Base-by-base conservation (phyloP, 2,113 vertebrate species). In the Eptesicus fuscus region DNA sequence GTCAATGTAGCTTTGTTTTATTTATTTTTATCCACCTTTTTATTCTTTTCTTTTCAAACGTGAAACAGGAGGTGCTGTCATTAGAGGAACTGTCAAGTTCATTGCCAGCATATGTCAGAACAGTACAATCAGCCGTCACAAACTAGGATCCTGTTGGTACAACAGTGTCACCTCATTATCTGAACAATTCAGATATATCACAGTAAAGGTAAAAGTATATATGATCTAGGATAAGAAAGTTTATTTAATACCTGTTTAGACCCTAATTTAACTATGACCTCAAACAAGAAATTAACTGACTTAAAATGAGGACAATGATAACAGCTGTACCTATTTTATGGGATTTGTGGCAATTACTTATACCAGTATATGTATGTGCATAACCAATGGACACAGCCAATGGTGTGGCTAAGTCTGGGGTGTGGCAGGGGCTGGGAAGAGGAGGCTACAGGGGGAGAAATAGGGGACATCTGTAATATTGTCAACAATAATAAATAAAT, bases 11-110 rank as follows among this genome's bases (percentile, higher is more conserved):
- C 92, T 96, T 91, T 96, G 70, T 90, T 93, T 94, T 96, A 91
- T 93, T 95, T 97, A 95, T 96, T 88, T 96, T 96, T 63, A 95
- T 83, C 78, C 32, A 74, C 32, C 70, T 88, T 97, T 93, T 92
- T 93, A 70, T 90, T 92, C 90, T 94, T 96, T 92, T 47, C 65
- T 90, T 94, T 78, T 92, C 42, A 90, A 83, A 90, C 8, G 5
- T 92, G 80, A 83, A 95, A 76, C 65, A 69, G 93, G 49, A 85
- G 16, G 28, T 79, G n/a, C 7, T n/a, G 16, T 30, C 40, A 88
- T 95, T 20, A 90, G 61, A 94, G 4, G 44, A 88, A 85, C n/a
- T 80, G 40, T 71, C 53, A 92, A 80, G 69, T 78, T 69, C 92
- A 35, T 35, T 77, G 61, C 37, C 80, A 73, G 56, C 59, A 32